These are phyloP conservation scores for Archilochus colubris DNA, from an alignment of 2,113 vertebrate genomes.

Conservation along the genomic window DNA sequence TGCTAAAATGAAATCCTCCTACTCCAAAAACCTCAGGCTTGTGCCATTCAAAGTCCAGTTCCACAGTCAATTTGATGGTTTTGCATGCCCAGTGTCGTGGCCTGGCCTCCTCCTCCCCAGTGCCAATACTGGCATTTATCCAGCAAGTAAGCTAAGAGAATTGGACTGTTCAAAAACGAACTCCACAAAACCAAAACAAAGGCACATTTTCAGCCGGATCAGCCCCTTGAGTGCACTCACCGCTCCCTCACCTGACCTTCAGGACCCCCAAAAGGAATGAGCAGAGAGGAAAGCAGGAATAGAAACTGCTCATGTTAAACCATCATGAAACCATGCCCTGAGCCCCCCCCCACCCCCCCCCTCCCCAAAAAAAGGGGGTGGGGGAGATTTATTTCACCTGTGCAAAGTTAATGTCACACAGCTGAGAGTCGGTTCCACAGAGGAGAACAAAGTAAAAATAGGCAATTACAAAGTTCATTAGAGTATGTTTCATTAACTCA, in stretches of 20 bases:
- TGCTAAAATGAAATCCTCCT: not conserved
- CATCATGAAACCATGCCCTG: not conserved
- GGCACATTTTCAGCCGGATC: not conserved
- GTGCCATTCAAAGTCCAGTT: not conserved
- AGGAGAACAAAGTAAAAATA: not conserved
- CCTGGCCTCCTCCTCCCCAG: not conserved
- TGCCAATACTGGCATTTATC: not conserved
- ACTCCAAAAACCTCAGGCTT: not conserved
- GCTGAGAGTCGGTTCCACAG: not conserved
- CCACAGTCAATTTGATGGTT: not conserved
- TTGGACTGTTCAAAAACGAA: not conserved
- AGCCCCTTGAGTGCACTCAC: rapidly evolving
- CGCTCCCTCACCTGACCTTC: not conserved
- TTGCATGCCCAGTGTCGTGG: rapidly evolving
- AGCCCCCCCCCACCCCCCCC: too few species aligned
- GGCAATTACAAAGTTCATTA: slow-evolving; percentile 7
- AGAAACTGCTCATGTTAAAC: not conserved
- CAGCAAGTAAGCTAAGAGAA: not conserved
- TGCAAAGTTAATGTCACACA: not conserved
- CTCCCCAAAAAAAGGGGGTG: not conserved
- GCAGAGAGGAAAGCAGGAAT: not conserved
- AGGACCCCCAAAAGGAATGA: not conserved
- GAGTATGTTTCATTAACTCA: slow-evolving; percentile 40
- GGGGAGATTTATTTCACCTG: not conserved
- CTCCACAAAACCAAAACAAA: not conserved